Base-by-base conservation (phyloP, 1,140 invertebrate genomes). In the Bradysia coprophila region DNA sequence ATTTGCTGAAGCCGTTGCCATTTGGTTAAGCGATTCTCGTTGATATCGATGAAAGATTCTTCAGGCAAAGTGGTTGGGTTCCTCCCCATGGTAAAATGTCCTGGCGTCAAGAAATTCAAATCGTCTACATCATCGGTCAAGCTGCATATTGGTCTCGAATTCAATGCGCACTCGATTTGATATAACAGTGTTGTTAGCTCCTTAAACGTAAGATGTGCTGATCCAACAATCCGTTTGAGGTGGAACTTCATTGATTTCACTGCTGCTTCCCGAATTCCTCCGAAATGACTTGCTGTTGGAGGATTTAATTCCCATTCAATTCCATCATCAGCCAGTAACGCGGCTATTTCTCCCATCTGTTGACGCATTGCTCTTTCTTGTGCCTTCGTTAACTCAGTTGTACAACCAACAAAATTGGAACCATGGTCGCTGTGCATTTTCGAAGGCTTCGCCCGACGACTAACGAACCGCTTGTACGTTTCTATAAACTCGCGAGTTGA, bases 391-490 rank as follows among this genome's bases (percentile, higher is more conserved):
- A n/a, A 28, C 13, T 28, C 24, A 28, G 24, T 28, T 28, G 24
- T 13, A 28, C 6, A 28, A n/a, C 50, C 50, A 9, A 46, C 21
- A 41, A 53, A 54, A 41, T 47, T 53, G 9, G 50, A 56, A n/a
- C 50, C 51, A 47, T 53, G 55, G 41, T 60, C 60, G 19, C 45
- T 50, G 31, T 47, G 45, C 21, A 61, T 43, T 11, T 51, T 24
- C 13, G 40, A 28, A 3, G 51, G 44, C 33, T 51, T 42, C 15
- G 57, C 55, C 41, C 59, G 33, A 10, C 52, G 31, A 6, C 50
- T 24, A 6, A 63, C 50, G 43, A 66, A 64, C 19, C 59, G 32
- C 19, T 51, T 38, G 15, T 64, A 43, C 2, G 52, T 48, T 34
- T 48, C 48, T 4, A 62, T 33, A 46, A 64, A 62, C 2, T 42